Conservation (phyloP, 2,797 vertebrate genomes). For the Podarcis siculus region DNA sequence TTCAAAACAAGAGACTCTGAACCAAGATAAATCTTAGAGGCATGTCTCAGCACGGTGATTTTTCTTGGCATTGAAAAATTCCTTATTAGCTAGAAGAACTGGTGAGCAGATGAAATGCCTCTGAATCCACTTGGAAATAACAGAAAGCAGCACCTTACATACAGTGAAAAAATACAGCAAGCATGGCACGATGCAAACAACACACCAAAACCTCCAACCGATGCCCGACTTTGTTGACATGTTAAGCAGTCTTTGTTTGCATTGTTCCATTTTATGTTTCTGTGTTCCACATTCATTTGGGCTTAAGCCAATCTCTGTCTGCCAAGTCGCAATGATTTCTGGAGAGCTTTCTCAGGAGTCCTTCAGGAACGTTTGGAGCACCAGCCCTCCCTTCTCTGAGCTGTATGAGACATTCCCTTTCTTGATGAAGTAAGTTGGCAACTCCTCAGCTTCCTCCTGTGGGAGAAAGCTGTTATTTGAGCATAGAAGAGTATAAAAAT, state of each 20-base stretch:
- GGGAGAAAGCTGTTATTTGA: not conserved
- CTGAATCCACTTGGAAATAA: too few relatives aligned
- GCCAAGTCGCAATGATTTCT: not conserved
- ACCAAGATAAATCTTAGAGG: not conserved
- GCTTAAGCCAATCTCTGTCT: not conserved
- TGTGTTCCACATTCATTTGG: not conserved
- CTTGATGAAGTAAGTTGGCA: not conserved
- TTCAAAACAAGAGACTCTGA: not conserved
- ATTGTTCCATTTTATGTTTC: not conserved
- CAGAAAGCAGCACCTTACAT: too few relatives aligned
- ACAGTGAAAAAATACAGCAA: not conserved
- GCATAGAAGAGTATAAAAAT: not conserved
- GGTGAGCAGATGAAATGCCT: not conserved
- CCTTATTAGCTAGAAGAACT: not conserved
- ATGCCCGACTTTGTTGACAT: not conserved
- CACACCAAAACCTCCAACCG: not conserved
- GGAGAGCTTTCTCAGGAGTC: not conserved
- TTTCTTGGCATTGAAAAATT: not conserved
- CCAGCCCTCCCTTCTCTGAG: not conserved
- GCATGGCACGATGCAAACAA: not conserved
- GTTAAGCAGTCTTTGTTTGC: not conserved
- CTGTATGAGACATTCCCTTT: not conserved
- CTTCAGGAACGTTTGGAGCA: not conserved
- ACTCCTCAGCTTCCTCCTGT: not conserved
- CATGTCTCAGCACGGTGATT: not conserved